Evolutionary conservation across 2,797 vertebrate genomes (phyloP).

Genomic region (Fringilla coelebs): DNA sequence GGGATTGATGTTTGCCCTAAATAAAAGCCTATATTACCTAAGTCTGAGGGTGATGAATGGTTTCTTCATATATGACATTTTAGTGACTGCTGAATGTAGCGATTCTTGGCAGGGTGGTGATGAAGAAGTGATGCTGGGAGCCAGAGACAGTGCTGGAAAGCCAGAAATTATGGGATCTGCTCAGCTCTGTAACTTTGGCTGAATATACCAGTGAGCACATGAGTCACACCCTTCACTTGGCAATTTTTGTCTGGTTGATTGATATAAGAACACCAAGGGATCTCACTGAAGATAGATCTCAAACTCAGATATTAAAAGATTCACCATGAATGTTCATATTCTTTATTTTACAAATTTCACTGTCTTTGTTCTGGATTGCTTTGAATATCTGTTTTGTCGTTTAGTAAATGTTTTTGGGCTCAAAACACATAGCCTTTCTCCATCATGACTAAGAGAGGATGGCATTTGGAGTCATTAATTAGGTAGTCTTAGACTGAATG

Average conservation of each 20-base stretch:
- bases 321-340: background rate
- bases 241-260: slow-evolving; percentile 15
- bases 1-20: background rate
- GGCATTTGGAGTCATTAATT: slow-evolving; percentile 27
- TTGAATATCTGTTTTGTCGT: slow-evolving; percentile 30
- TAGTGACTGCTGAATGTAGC: background rate
- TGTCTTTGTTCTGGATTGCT: slow-evolving; percentile 11
- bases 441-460: background rate
- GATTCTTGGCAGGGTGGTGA: background rate
- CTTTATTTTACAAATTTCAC: background rate
- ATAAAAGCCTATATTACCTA: background rate
- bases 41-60: background rate
- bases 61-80: background rate
- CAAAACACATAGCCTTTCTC: slow-evolving; percentile 20
- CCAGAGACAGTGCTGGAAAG: slow-evolving; percentile 16
- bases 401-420: slow-evolving; percentile 23
- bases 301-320: background rate
- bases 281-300: background rate
- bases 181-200: slow-evolving; percentile 9
- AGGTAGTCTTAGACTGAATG: background rate
- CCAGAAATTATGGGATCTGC: background rate
- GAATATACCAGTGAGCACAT: background rate
- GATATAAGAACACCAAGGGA: slow-evolving; percentile 1
- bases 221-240: slow-evolving; percentile 2
- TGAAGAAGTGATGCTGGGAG: background rate